These are phyloP conservation scores for Orius laevigatus DNA, from an alignment of 1,140 invertebrate genomes.

Conservation along the genomic window DNA sequence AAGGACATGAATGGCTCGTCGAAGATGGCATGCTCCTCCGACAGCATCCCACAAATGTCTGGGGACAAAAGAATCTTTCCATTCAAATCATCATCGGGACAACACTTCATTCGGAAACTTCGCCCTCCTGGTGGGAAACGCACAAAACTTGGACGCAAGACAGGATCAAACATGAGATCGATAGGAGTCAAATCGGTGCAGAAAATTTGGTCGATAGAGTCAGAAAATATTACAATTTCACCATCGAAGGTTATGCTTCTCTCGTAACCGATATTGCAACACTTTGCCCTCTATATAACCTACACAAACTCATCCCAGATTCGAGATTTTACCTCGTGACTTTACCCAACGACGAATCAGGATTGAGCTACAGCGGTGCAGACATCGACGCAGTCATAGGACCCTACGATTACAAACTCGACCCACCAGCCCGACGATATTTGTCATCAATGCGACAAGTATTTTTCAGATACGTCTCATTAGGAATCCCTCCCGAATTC, in stretches of 20 bases:
- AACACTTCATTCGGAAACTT: conserved; percentile 43
- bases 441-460: conserved; percentile 61
- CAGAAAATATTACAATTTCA: neutral
- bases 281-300: conserved; percentile 53
- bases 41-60: conserved; percentile 41
- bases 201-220: conserved; percentile 3
- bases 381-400: conserved; percentile 65
- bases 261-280: conserved; percentile 46
- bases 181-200: conserved; percentile 3
- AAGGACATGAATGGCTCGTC: conserved; percentile 51
- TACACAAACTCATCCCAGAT: conserved; percentile 36
- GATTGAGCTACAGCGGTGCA: conserved; percentile 32
- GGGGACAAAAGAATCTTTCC: conserved; percentile 32
- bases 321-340: conserved; percentile 58
- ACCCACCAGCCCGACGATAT: conserved; percentile 50
- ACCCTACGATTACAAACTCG: conserved; percentile 44
- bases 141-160: conserved; percentile 19
- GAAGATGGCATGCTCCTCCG: conserved; percentile 48
- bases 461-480: conserved; percentile 42
- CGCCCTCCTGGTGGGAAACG: conserved; percentile 33
- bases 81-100: conserved; percentile 50
- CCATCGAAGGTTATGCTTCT: neutral
- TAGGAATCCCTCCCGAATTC: neutral
- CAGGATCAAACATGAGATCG: neutral
- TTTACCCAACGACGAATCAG: conserved; percentile 31